Conservation (phyloP, 2,797 vertebrate species). For the Octomys mimax region DNA sequence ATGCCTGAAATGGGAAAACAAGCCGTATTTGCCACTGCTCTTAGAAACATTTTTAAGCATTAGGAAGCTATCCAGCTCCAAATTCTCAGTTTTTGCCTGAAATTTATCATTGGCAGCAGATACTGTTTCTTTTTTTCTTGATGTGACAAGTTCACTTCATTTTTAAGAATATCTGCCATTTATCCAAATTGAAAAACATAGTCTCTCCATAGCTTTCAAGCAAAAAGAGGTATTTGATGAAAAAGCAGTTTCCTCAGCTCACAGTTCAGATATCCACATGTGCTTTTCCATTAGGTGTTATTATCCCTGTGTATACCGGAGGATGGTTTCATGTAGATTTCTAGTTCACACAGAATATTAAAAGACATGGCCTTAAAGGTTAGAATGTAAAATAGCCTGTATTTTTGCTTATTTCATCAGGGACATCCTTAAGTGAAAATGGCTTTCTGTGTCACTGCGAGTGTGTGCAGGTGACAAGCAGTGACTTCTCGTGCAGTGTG, state of each 20-base stretch:
- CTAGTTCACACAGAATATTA: neutral
- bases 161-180: constrained; percentile 10
- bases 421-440: neutral
- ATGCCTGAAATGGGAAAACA: neutral
- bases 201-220: neutral
- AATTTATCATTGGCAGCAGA: neutral
- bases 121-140: neutral
- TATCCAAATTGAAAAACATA: neutral
- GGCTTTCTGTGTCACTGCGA: neutral
- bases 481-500: neutral
- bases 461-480: neutral
- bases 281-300: neutral
- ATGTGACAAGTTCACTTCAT: constrained; percentile 18
- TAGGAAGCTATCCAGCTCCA: neutral
- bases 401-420: neutral
- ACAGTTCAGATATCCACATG: neutral
- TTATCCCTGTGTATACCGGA: neutral
- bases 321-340: rapidly evolving
- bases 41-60: constrained; percentile 2
- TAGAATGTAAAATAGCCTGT: neutral
- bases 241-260: neutral
- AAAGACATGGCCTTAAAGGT: neutral
- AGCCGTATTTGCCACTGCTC: neutral
- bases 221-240: neutral
- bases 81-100: neutral